Base-by-base conservation (phyloP, 2,113 vertebrate species). In the Empidonax alnorum region DNA sequence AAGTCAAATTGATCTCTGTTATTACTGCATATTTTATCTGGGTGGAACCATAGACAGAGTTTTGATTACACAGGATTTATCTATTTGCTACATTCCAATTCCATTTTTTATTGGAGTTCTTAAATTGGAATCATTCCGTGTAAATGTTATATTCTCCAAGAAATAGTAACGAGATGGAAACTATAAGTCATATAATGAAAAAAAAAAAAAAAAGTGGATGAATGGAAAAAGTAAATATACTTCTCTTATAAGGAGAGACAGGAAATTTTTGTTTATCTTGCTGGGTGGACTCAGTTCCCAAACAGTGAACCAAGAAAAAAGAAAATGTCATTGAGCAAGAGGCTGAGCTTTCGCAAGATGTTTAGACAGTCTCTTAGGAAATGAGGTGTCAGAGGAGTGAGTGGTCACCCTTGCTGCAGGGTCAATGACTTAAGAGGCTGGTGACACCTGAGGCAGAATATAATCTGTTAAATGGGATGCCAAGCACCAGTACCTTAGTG, bases 11-110 rank as follows among this genome's bases (percentile, higher is more conserved):
- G 46, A 67, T 85, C 21, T 85, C 46, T 66, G 23, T 25, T 90
- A 10, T 84, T 90, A 63, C 10, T 91, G 41, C 42, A 8, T 90
- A 49, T 76, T 82, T 95, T 90, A 65, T 83, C 2, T 0, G 66
- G 25, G 18, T 90, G 39, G 50, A 79, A 94, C 85, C 33, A 31
- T 41, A 49, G 55, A 44, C 35, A 75, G 52, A 88, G 33, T 67
- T 96, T 88, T 90, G 67, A 62, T 96, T 88, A 47, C 46, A 58
- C 8, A 85, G 24, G 59, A 50, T 86, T 94, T 95, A 63, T 55
- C 61, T 81, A 31, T 84, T 95, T 94, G 65, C 66, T 87, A 23
- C 52, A 63, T 61, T 81, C 42, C 67, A 66, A 76, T 50, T 93
- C 28, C 42, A 55, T 93, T 86, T 95, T 41, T 74, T 95, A 77